Evolutionary conservation across 2,113 vertebrate genomes (phyloP), one percentile per base, ranked within the genome.

Genomic region (Seriola aureovittata): DNA sequence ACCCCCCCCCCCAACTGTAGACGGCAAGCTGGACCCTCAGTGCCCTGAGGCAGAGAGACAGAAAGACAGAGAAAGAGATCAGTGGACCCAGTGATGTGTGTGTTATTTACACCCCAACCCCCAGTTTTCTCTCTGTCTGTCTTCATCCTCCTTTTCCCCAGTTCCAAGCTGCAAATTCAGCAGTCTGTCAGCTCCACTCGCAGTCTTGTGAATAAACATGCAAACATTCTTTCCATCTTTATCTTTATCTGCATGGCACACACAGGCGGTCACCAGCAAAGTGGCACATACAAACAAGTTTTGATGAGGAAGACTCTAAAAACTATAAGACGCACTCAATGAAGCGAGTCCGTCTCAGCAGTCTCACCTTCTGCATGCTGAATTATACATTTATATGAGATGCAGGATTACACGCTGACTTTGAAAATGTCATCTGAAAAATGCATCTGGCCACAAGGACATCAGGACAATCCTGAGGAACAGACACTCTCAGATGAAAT

Each of bases 151-250:
- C 75, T 82, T 82, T 80, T 62, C 70, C 65, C 86, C 71, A 85
- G 81, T 87, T 85, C 80, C 66, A 65, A 82, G 82, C 81, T 88
- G 93, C 91, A 89, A 78, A 87, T 83, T 93, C 92, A 92, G 92
- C 93, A 92, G 72, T 88, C 80, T 91, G 89, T 91, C 89, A 82
- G 54, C 85, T 91, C 79, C 72, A 59, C 85, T 91, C n/a, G 25
- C 70, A 67, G 66, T 85, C 78, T 52, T 16, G 52, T 55, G 74
- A 84, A 78, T 48, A 76, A 85, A 76, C 83, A 85, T 75, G 59
- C 85, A 84, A 85, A 78, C 79, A 54, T 63, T 42, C 29, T 59
- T 67, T 84, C 66, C 59, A 16, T 81, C 81, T 77, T 71, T 36
- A 80, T 87, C 60, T 40, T 65, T 8, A 36, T 62, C 57, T 75